phyloP scores from a whole-genome alignment of 2,113 vertebrate genomes.

The Redunca redunca region DNA sequence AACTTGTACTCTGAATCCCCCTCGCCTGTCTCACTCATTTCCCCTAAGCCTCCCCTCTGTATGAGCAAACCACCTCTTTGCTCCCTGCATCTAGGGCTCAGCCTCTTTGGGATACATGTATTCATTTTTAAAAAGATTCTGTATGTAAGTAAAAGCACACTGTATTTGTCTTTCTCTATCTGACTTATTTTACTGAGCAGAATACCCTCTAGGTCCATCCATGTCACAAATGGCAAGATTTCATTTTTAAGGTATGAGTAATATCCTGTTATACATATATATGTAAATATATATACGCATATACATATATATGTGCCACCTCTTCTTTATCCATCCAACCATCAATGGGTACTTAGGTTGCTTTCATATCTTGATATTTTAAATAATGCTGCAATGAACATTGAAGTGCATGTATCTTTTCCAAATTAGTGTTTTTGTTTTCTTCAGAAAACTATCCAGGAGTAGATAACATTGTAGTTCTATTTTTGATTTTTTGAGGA shows the following conservation, averaged over 20 bases:
- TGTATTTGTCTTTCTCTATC: not conserved
- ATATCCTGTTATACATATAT: not conserved
- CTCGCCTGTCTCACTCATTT: not conserved
- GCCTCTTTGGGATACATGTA: not conserved
- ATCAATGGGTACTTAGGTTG: not conserved
- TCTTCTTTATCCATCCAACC: not conserved
- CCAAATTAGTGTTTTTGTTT: not conserved
- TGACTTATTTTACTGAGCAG: not conserved
- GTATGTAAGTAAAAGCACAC: not conserved
- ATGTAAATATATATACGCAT: accelerated
- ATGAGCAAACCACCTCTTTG: not conserved
- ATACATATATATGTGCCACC: not conserved
- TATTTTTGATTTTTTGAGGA: not conserved
- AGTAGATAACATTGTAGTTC: not conserved
- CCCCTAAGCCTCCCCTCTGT: not conserved
- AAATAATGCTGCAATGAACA: not conserved
- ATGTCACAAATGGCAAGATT: not conserved
- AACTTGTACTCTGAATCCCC: not conserved
- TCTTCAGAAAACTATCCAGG: not conserved
- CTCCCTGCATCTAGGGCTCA: not conserved
- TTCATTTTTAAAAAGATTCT: not conserved
- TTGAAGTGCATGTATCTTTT: not conserved
- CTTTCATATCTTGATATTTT: not conserved
- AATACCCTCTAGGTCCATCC: not conserved
- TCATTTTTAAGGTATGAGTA: not conserved